Conservation (phyloP, 2,113 vertebrate species). For the Gulo gulo region DNA sequence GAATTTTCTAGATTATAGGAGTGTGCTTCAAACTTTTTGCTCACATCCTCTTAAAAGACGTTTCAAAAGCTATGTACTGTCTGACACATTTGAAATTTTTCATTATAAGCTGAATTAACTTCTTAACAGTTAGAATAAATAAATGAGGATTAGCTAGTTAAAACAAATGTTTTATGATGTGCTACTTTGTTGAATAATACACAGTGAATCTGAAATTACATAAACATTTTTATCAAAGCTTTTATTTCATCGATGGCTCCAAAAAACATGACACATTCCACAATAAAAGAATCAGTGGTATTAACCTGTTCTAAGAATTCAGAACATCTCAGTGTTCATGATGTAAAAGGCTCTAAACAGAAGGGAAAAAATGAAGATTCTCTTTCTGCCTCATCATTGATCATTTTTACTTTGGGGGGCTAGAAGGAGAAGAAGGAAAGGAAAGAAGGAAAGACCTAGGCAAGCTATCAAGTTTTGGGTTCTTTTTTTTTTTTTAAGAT, state of each 20-base stretch:
- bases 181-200: background rate
- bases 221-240: background rate
- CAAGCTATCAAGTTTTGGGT: background rate
- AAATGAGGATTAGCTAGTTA: background rate
- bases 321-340: background rate
- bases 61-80: background rate
- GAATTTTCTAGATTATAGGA: background rate
- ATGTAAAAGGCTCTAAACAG: background rate
- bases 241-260: background rate
- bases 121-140: background rate
- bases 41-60: background rate
- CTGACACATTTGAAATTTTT: background rate
- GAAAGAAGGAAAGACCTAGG: background rate
- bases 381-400: background rate
- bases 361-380: background rate
- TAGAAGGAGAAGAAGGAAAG: background rate
- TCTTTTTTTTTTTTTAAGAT: too few relatives aligned
- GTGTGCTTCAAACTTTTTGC: background rate
- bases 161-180: background rate
- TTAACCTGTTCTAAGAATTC: background rate
- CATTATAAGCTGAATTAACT: background rate
- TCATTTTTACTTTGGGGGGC: background rate
- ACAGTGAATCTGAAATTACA: background rate
- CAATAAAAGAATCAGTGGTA: accelerated
- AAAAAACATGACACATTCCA: background rate